Base-by-base conservation (phyloP, 2,797 vertebrate species). In the Mormyrops attenuatus region DNA sequence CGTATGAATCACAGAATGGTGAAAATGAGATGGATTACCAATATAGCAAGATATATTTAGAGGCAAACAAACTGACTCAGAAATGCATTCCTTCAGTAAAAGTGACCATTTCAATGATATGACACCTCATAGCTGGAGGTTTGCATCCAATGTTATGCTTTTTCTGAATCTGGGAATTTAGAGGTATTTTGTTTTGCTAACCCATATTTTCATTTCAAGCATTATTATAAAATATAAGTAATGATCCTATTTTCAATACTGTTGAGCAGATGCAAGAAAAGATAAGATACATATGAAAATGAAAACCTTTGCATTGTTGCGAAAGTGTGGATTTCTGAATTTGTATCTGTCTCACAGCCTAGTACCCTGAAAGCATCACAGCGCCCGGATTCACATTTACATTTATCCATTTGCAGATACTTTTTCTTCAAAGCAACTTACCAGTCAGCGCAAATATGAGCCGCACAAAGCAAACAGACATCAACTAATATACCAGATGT, bases 21-120 rank as follows among this genome's bases (percentile, higher is more conserved):
- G 22, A 86, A 47, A 86, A 52, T 34, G n/a, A 87, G 26, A 57
- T 80, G 17, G 17, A 60, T 87, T 87, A 87, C 85, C 85, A 87
- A 57, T 87, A 87, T 38, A 55, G 30, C 26, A 87, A 87, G 53
- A 57, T 5, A 55, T 41, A 38, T 34, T 38, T 55, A 57, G 50
- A 87, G 15, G 15, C 34, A 87, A 87, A 57, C 17, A 87, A 11
- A 55, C 26, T 57, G 52, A 87, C 30, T 87, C 13, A 87, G 22
- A 20, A 34, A 57, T 55, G 11, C 34, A 60, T 87, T 87, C 52
- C 5, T 20, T 50, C 6, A 6, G 1, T 85, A 49, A 85, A 60
- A 85, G 41, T 26, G 73, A 80, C 38, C 38, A 80, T 80, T 80
- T 8, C 17, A 80, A 3, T 80, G 73, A 80, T 41, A 20, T 41